Evolutionary conservation across 2,888 invertebrate genomes (phyloP), one percentile per base, ranked within the genome.

Genomic region (Rotaria sp.): DNA sequence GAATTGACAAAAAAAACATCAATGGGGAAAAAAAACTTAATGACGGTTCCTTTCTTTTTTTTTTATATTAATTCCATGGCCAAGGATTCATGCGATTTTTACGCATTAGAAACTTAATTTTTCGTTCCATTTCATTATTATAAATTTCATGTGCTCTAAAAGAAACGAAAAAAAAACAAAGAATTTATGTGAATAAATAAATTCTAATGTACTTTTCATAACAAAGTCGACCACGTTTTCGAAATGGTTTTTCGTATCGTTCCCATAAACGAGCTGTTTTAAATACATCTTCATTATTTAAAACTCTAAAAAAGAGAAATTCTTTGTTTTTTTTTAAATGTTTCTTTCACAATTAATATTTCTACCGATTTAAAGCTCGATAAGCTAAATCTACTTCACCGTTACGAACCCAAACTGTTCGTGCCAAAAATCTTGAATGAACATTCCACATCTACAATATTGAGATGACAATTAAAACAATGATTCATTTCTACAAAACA

Each of bases 41-140:
- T 21, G 80, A n/a, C 26, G 2, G 0, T 15, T 5, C 26, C n/a
- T n/a, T n/a, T n/a, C n/a, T n/a, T n/a, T 80, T 41, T 45, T 80
- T 45, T 15, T 13, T 13, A 67, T 38, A 41, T 85, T 86, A 87
- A 52, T 84, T 90, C 88, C 90, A 88, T 67, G 89, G 89, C 87
- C 88, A 91, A 45, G 91, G 90, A 86, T 90, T 89, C n/a, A 88
- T 88, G 86, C 91, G 88, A 88, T 91, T 91, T 87, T 91, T 91
- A 87, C 90, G 89, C 89, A 91, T 90, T 0, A 91, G 93, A 92
- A 97, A 96, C 89, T 95, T 93, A 88, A 97, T 95, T 92, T 96
- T 97, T 85, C 96, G 93, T 88, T 94, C 93, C 96, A 97, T 97
- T 89, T 97, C 97, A 92, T 96, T 96, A 90, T 96, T 94, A 90